phyloP scores from a whole-genome alignment of 2,797 vertebrate species.

The Sciurus vulgaris region DNA sequence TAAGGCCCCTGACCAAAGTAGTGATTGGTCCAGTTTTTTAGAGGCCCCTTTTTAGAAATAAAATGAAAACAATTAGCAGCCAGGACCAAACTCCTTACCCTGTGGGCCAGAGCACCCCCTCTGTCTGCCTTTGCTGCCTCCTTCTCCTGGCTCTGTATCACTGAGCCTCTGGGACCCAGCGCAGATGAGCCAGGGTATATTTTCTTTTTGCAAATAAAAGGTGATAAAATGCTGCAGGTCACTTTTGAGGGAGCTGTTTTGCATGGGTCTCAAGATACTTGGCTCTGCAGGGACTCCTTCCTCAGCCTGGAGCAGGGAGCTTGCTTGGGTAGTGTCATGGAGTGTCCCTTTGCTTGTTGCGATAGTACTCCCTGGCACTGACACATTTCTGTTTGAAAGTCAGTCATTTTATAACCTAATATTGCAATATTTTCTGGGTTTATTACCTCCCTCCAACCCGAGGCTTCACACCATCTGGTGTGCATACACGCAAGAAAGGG shows the following conservation, averaged over 20 bases:
- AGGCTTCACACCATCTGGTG: slow-evolving; percentile 80
- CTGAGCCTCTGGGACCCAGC: not conserved
- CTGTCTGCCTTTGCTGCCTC: not conserved
- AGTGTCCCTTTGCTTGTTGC: not conserved
- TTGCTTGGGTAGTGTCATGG: not conserved
- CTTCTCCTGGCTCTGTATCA: not conserved
- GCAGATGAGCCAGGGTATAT: not conserved
- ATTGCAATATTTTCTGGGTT: slow-evolving; percentile 72
- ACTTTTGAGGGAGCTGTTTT: not conserved
- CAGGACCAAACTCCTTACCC: not conserved
- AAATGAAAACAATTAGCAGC: not conserved
- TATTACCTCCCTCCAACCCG: slow-evolving; percentile 80
- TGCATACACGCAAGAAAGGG: slow-evolving; percentile 67
- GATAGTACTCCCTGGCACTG: not conserved
- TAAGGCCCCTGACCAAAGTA: not conserved
- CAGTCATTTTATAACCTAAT: slow-evolving; percentile 82
- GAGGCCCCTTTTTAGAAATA: not conserved
- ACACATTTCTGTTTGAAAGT: slow-evolving; percentile 79
- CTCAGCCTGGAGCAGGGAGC: not conserved
- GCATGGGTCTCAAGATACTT: not conserved
- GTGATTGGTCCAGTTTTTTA: not conserved
- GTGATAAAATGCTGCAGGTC: not conserved
- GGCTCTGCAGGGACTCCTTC: not conserved
- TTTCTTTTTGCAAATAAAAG: slow-evolving; percentile 1
- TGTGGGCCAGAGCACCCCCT: not conserved